Conservation (phyloP, 2,888 invertebrate genomes). For the Pristionchus fissidentatus region DNA sequence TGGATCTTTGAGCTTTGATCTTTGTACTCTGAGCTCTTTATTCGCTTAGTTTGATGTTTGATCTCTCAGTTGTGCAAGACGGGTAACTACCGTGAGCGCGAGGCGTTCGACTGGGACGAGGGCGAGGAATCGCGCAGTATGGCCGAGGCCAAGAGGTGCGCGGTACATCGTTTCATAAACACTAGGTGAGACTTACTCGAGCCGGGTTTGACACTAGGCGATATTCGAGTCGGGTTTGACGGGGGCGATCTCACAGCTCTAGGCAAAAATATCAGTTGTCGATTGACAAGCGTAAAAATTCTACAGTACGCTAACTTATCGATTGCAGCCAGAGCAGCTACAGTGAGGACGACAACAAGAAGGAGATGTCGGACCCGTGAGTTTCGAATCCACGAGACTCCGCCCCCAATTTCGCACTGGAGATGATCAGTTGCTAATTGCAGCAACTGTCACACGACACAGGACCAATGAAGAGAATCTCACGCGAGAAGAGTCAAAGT, state of each 20-base stretch:
- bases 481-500: background rate
- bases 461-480: background rate
- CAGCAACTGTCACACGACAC: slow-evolving; percentile 33
- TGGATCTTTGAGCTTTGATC: background rate
- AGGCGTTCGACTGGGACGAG: slow-evolving; percentile 32
- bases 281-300: too few species aligned
- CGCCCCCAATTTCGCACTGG: background rate
- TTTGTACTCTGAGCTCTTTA: background rate
- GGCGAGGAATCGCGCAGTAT: slow-evolving; percentile 7
- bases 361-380: slow-evolving; percentile 32
- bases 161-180: background rate
- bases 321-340: slow-evolving; percentile 28
- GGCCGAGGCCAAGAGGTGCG: slow-evolving; percentile 51
- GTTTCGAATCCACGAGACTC: background rate
- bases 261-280: too few species aligned
- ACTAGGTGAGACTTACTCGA: slow-evolving; percentile 41
- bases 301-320: too few species aligned
- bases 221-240: too few species aligned
- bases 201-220: too few species aligned
- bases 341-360: slow-evolving; percentile 35
- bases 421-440: too few species aligned
- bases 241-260: too few species aligned
- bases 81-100: background rate
- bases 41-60: slow-evolving; percentile 7
- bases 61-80: slow-evolving; percentile 25